Evolutionary conservation across 2,888 invertebrate species (phyloP), one percentile per base, ranked within the genome.

Genomic region (Lysandra bellargus): DNA sequence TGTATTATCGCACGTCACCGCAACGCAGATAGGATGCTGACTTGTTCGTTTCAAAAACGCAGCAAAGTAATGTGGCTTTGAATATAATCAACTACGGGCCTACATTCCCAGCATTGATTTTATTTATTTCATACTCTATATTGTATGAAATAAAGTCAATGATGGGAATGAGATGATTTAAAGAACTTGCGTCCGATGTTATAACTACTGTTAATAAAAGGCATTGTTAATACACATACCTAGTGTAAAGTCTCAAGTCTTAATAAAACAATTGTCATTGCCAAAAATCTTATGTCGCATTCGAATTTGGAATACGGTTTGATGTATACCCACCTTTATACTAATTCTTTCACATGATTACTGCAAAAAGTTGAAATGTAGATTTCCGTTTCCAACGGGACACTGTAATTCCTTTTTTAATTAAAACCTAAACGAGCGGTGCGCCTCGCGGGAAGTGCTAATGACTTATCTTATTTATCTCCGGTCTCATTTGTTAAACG

Each of bases 361-460:
- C 64, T 30, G 30, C 30, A 64, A 64, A 64, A 33, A 33, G 33
- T 69, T 37, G 33, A 69, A 69, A 69, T 37, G 69, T 69, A 69
- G 37, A 69, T 69, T 69, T 69, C 69, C 69, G 69, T 69, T 17
- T 14, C 69, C 37, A 17, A 37, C 69, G 37, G 4, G 14, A 69
- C 69, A 69, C 30, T 69, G 69, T 74, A 74, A 44, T 74, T 44
- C 40, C 74, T 23, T 74, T 74, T 74, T 74, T 44, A 74, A 74
- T 74, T 74, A 74, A 74, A 74, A 74, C 74, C 44, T 74, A 44
- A 74, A 74, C 74, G 74, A 74, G 74, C 44, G 44, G 69, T 69
- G 37, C 69, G 69, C 69, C 37, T 69, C 69, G 33, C 69, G 33
- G 69, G 44, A 74, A 44, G 44, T 74, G n/a, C 44, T 74, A 74